Conservation (phyloP, 1,140 invertebrate genomes). For the Drosophila novamexicana region DNA sequence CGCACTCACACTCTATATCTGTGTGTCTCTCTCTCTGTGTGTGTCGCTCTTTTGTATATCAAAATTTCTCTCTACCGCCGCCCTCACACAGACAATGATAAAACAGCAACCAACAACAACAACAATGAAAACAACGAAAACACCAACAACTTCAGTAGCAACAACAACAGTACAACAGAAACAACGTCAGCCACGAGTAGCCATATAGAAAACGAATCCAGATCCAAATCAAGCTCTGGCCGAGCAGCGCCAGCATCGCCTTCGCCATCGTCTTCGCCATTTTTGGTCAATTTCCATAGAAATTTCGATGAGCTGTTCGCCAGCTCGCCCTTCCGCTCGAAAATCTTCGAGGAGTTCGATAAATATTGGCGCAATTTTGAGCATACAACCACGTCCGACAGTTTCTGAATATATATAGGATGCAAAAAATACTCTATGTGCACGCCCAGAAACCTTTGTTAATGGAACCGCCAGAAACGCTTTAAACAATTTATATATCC, state of each 20-base stretch:
- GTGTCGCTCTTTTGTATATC: slow-evolving; percentile 45
- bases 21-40: slow-evolving; percentile 40
- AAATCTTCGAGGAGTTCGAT: slow-evolving; percentile 80
- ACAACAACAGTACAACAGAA: slow-evolving; percentile 19
- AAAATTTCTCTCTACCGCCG: slow-evolving; percentile 46
- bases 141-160: slow-evolving; percentile 17
- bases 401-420: slow-evolving; percentile 34
- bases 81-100: slow-evolving; percentile 65
- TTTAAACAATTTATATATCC: slow-evolving; percentile 38
- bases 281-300: slow-evolving; percentile 52
- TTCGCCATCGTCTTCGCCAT: slow-evolving; percentile 33
- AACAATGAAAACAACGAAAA: slow-evolving; percentile 26
- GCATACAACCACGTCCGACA: slow-evolving; percentile 44
- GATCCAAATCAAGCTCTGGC: slow-evolving; percentile 11
- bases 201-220: slow-evolving; percentile 32
- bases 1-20: slow-evolving; percentile 29
- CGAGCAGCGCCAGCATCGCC: slow-evolving; percentile 21
- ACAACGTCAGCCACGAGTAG: slow-evolving; percentile 23
- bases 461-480: slow-evolving; percentile 62
- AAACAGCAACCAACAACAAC: slow-evolving; percentile 22
- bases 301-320: slow-evolving; percentile 72
- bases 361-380: slow-evolving; percentile 82
- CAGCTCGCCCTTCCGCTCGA: slow-evolving; percentile 72
- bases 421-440: slow-evolving; percentile 7
- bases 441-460: slow-evolving; percentile 35